These are phyloP conservation scores for Bacillus rossius DNA, from an alignment of 1,140 invertebrate species.

Conservation along the genomic window DNA sequence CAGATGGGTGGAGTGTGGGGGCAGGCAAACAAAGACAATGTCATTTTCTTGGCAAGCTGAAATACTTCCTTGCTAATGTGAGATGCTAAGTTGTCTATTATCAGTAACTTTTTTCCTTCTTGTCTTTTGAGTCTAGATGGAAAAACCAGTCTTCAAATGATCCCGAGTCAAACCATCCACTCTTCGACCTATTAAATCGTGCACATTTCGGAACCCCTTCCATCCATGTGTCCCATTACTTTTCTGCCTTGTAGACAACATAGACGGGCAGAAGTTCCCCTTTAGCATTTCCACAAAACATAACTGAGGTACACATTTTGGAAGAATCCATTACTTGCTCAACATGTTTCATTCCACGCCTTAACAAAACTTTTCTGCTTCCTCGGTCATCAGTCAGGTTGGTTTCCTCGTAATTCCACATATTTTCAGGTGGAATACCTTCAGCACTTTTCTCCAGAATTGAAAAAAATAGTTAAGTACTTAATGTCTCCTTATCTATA, in stretches of 20 bases:
- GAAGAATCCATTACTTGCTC: slow-evolving; percentile 18
- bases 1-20: slow-evolving; percentile 31
- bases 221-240: background rate
- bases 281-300: slow-evolving; percentile 22
- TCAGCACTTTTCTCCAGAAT: too few relatives aligned
- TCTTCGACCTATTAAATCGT: background rate
- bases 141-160: slow-evolving; percentile 5
- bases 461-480: too few relatives aligned
- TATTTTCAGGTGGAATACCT: too few relatives aligned
- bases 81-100: slow-evolving; percentile 37
- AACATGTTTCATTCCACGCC: background rate
- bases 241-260: slow-evolving; percentile 4
- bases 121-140: background rate
- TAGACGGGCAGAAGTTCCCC: background rate
- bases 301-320: slow-evolving; percentile 23
- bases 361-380: slow-evolving; percentile 17
- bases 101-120: slow-evolving; percentile 8
- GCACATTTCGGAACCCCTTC: background rate
- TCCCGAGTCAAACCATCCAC: background rate
- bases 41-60: slow-evolving; percentile 24
- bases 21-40: slow-evolving; percentile 32
- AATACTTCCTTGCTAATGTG: slow-evolving; percentile 29
- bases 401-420: too few relatives aligned
- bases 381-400: too few relatives aligned
- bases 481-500: too few relatives aligned